Evolutionary conservation across 2,888 invertebrate genomes (phyloP), one percentile per base, ranked within the genome.

Genomic region (Aricia artaxerxes): DNA sequence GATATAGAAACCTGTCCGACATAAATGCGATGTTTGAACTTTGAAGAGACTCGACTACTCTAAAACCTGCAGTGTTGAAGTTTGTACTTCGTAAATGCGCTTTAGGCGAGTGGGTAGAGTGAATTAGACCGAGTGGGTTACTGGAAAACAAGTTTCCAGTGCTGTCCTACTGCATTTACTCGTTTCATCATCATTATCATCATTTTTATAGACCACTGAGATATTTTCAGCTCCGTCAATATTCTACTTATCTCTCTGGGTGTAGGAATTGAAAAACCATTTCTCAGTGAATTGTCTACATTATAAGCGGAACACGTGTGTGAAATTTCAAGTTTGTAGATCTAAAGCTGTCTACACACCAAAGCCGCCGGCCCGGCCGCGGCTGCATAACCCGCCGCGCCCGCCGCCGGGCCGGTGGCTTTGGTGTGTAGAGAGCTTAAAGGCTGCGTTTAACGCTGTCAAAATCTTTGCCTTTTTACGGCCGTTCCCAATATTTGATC

Each of bases 51-150:
- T 64, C 4, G 9, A 31, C 31, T 31, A 11, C 64, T 64, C 31
- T 31, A 31, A 64, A 61, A 61, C n/a, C 61, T 61, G 61, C 61
- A 24, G 61, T 24, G 24, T 61, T 64, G 64, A 64, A 64, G 64
- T 31, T 31, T 64, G 31, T 31, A 31, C 64, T 64, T 31, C 31
- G 31, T 64, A 64, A 64, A 64, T 64, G 64, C 64, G 64, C 31
- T 31, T 64, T 64, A 64, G 4, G 31, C 64, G 64, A 11, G 31
- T 11, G 64, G 31, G 31, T 61, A 24, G 61, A 31, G 64, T 7
- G 31, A 31, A 64, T 11, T 4, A 64, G 31, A 64, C 31, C 4
- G 11, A 64, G 64, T 64, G 64, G 24, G 31, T 31, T 31, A 64
- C 64, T 31, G 31, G 11, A 7, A 31, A 31, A 64, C 64, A 64